Evolutionary conservation across 2,888 invertebrate genomes (phyloP), one percentile per base, ranked within the genome.

Genomic region (Andrena flavipes): DNA sequence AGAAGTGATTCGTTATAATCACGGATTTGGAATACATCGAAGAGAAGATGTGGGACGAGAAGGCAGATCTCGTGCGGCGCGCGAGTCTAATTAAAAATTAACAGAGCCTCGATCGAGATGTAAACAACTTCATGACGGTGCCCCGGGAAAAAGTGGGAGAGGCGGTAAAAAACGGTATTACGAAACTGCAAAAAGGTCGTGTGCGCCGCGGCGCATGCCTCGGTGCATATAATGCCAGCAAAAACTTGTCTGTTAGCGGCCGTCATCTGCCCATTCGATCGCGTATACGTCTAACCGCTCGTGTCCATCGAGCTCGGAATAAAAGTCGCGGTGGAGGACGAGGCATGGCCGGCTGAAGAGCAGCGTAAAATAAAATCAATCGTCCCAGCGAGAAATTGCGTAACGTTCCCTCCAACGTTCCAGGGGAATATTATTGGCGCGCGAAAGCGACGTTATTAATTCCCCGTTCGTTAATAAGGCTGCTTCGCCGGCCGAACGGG

Each of bases 241-340:
- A 91, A 90, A 91, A 90, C 87, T 87, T 73, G 89, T 87, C 84
- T 87, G 80, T 83, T 88, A 80, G 74, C 77, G 78, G 80, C 76
- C 86, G 85, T 86, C 87, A 85, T 67, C 74, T 82, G 77, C 75
- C 80, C 72, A 83, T 81, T 81, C 64, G 78, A 67, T 59, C 77
- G 75, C 77, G 63, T 77, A 56, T 20, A 8, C 67, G 64, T 76
- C 83, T 74, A 75, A 78, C 72, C 75, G 5, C 23, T 56, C 56
- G 70, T 80, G 77, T 23, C 20, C 67, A 0, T 30, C 33, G 26
- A 6, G 54, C 59, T 33, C 60, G 60, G 80, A 49, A 69, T 60
- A 75, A 72, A 69, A 80, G 68, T 80, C 35, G 29, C n/a, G 42
- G 29, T 1, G 48, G 33, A 26, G 56, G 48, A 26, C n/a, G 56